Percentiles rank a stretch among this genome's conserved stretches.
phyloP scores from a whole-genome alignment of 2,113 vertebrate species.

The Aptenodytes patagonicus region DNA sequence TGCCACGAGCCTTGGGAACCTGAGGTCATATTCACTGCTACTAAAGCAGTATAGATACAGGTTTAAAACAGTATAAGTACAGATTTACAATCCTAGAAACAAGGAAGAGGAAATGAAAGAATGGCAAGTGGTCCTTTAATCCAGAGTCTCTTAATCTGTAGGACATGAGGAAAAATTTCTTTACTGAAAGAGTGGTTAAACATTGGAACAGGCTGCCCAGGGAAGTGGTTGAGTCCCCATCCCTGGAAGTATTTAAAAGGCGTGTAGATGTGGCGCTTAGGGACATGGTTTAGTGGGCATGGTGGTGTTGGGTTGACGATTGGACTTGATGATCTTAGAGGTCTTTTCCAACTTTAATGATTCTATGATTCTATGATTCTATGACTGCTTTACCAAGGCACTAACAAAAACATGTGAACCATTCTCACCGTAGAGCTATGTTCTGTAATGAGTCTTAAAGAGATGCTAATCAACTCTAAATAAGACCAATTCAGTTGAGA shows the following conservation, averaged over 20 bases:
- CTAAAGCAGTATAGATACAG: background rate
- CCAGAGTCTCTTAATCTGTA: background rate
- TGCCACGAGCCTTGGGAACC: background rate
- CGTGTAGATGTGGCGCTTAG: too few relatives aligned
- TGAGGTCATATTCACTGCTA: background rate
- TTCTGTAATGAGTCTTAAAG: background rate
- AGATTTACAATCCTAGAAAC: background rate
- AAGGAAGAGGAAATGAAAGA: background rate
- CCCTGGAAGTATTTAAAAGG: too few relatives aligned
- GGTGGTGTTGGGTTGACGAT: too few relatives aligned
- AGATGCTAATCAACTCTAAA: background rate
- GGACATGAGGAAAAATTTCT: too few relatives aligned
- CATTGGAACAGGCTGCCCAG: too few relatives aligned
- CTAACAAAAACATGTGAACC: background rate
- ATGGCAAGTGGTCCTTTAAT: background rate
- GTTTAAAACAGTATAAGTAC: background rate
- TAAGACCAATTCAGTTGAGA: background rate
- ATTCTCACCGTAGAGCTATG: background rate
- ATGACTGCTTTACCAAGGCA: background rate
- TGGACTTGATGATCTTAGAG: too few relatives aligned
- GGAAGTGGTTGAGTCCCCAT: too few relatives aligned
- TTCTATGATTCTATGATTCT: too few relatives aligned
- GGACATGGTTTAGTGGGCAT: too few relatives aligned
- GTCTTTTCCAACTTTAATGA: too few relatives aligned
- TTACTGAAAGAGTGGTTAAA: too few relatives aligned